Evolutionary conservation across 2,888 invertebrate species (phyloP).

Genomic region (Epirrhoe tristata): DNA sequence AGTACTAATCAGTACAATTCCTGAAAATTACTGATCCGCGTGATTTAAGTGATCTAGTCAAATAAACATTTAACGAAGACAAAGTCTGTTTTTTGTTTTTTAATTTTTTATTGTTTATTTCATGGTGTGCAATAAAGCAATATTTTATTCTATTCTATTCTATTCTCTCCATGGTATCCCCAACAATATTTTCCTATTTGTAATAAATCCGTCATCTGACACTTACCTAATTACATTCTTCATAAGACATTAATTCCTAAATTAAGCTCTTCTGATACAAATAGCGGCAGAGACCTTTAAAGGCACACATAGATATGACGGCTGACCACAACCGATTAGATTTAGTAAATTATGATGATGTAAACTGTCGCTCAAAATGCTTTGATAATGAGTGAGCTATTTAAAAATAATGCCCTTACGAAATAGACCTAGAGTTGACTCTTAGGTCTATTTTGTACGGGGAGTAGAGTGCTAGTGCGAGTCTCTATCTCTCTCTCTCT

Average conservation of each 20-base stretch:
- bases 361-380: background rate
- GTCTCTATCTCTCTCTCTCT: no score
- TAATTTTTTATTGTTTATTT: no score
- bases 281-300: constrained; percentile 55
- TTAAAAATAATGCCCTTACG: background rate
- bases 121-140: no score
- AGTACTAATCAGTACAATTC: no score
- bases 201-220: constrained; percentile 64
- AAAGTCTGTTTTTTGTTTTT: no score
- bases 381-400: background rate
- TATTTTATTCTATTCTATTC: background rate
- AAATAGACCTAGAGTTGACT: no score
- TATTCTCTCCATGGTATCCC: constrained; percentile 44
- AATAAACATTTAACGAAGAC: no score
- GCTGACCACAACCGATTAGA: constrained; percentile 7
- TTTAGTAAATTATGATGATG: background rate
- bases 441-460: no score
- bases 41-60: no score
- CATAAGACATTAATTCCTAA: constrained; percentile 60
- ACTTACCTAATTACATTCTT: constrained; percentile 63
- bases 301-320: background rate
- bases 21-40: no score
- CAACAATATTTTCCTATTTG: constrained; percentile 61
- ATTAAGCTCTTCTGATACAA: constrained; percentile 53
- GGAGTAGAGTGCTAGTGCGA: no score